Percentiles rank a stretch among this genome's conserved stretches.
These are phyloP conservation scores for Cantharis nigra DNA, from an alignment of 2,888 invertebrate genomes.

Conservation along the genomic window DNA sequence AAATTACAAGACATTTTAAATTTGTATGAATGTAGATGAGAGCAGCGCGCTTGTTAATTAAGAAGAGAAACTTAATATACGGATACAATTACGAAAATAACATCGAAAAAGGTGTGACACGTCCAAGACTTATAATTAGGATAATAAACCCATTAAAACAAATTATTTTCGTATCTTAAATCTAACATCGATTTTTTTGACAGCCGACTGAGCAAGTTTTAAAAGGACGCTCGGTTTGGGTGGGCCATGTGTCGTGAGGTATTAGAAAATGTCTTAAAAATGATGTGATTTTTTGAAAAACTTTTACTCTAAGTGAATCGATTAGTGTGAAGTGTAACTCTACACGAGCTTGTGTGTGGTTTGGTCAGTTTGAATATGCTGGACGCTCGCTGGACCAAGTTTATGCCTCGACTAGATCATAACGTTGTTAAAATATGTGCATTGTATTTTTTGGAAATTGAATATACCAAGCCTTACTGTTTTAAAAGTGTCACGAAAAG, in stretches of 20 bases:
- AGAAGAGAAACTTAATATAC: slow-evolving; percentile 27
- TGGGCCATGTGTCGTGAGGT: slow-evolving; percentile 17
- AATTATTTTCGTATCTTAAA: slow-evolving; percentile 28
- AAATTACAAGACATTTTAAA: slow-evolving; percentile 24
- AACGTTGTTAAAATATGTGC: slow-evolving; percentile 34
- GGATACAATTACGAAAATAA: slow-evolving; percentile 24
- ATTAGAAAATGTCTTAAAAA: slow-evolving; percentile 20
- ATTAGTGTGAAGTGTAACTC: slow-evolving; percentile 28
- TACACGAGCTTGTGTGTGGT: slow-evolving; percentile 36
- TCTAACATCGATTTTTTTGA: slow-evolving; percentile 28
- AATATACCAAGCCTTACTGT: slow-evolving; percentile 25
- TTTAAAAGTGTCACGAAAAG: slow-evolving; percentile 23
- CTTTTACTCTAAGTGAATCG: slow-evolving; percentile 5
- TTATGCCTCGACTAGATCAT: slow-evolving; percentile 35
- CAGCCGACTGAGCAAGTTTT: slow-evolving; percentile 25
- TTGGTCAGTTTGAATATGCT: slow-evolving; percentile 29
- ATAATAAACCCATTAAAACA: slow-evolving; percentile 27
- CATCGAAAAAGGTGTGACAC: slow-evolving; percentile 27
- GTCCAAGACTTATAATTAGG: slow-evolving; percentile 25
- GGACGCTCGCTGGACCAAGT: slow-evolving; percentile 25
- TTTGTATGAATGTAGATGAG: slow-evolving; percentile 15
- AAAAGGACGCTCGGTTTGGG: slow-evolving; percentile 18
- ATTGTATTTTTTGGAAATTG: slow-evolving; percentile 32
- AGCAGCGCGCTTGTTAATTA: slow-evolving; percentile 21
- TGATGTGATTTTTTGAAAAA: slow-evolving; percentile 14